Base-by-base conservation (phyloP, 2,113 vertebrate genomes). In the Saguinus imperator region DNA sequence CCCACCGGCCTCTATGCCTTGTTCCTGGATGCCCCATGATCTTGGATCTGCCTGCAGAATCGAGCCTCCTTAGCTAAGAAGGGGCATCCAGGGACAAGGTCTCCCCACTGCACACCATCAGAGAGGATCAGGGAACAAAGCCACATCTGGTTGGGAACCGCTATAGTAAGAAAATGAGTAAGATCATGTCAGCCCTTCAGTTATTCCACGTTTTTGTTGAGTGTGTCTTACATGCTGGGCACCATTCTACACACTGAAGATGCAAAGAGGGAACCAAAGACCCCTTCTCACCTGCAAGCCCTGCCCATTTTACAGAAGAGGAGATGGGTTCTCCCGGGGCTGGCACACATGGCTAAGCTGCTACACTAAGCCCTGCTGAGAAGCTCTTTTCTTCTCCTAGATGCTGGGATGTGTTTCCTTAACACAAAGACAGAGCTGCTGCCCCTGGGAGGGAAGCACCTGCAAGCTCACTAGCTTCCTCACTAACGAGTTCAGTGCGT, bases 301-400 rank as follows among this genome's bases (percentile, higher is more conserved):
- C 29, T 6, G 37, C 18, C 40, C 23, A 18, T 21, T 57, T 75
- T 16, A 73, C 7, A n/a, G 35, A 70, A 43, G 40, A 64, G 55
- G 29, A 37, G 23, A 1, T 20, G 5, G 9, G 3, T 66, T 35
- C 25, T 43, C 75, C 18, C 3, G 20, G 32, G 79, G 23, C 32
- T 20, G 32, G 20, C 3, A 1, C 77, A 8, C 20, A 1, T 0
- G 0, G 23, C 73, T 21, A 68, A 64, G 45, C 55, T 8, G 11
- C 52, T 0, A 0, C 14, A 1, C n/a, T 29, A 12, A 9, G 50
- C 68, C 29, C 5, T 0, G 0, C 23, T 0, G 14, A 37, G 48
- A 37, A 45, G 1, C 20, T 17, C 20, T 72, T 43, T 73, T 40
- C 8, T 23, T 75, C 16, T 37, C 40, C 57, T 12, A 1, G 12